Evolutionary conservation across 2,888 invertebrate species (phyloP).

Genomic region (Parthenolecanium corni): DNA sequence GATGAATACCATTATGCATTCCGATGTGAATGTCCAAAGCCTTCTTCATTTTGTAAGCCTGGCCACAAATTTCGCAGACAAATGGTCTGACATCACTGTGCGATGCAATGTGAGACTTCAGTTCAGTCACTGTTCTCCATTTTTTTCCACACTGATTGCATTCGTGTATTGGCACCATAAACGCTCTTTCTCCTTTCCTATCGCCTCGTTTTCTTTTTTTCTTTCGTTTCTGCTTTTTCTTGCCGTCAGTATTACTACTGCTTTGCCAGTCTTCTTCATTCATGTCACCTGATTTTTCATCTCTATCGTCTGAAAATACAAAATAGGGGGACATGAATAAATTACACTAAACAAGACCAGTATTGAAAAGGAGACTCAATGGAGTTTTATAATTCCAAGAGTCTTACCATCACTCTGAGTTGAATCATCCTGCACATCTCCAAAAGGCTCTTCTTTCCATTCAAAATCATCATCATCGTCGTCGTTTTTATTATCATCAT

Average conservation of each 20-base stretch:
- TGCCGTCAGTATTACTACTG: slow-evolving; percentile 25
- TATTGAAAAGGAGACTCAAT: background rate
- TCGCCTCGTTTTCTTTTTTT: slow-evolving; percentile 27
- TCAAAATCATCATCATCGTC: slow-evolving; percentile 32
- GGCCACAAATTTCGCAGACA: slow-evolving; percentile 32
- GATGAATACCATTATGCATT: slow-evolving; percentile 33
- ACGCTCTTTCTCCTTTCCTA: slow-evolving; percentile 30
- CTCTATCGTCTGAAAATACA: background rate
- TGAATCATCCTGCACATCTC: slow-evolving; percentile 13
- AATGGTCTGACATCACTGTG: slow-evolving; percentile 31
- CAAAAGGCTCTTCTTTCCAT: slow-evolving; percentile 30
- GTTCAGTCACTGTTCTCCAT: slow-evolving; percentile 32
- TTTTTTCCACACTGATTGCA: slow-evolving; percentile 31
- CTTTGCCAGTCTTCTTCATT: slow-evolving; percentile 25
- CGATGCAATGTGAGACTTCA: slow-evolving; percentile 31
- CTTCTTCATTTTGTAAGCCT: slow-evolving; percentile 32
- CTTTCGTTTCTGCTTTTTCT: slow-evolving; percentile 24
- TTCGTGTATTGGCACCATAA: slow-evolving; percentile 31
- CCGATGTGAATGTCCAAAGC: slow-evolving; percentile 32
- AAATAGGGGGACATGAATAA: background rate
- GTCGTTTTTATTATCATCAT: slow-evolving; percentile 31
- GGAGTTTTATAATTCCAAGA: background rate
- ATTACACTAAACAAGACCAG: too few species aligned
- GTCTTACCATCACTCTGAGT: slow-evolving; percentile 16
- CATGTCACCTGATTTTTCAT: slow-evolving; percentile 2